These are phyloP conservation scores for Buteo buteo DNA, from an alignment of 2,113 vertebrate species.

Conservation along the genomic window DNA sequence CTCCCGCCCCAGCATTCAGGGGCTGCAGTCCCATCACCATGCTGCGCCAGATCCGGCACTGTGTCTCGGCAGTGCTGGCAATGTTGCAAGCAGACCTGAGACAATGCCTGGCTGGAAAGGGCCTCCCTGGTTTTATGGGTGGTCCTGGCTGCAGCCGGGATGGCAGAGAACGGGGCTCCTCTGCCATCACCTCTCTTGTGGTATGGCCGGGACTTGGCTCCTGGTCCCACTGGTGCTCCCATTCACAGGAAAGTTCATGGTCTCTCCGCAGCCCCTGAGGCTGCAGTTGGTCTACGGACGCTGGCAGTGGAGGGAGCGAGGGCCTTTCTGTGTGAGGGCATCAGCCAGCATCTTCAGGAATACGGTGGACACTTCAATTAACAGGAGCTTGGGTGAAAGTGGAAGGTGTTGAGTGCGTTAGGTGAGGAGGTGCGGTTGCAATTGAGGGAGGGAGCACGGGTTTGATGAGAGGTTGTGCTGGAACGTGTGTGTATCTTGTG, in stretches of 20 bases:
- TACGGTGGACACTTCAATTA: rapidly evolving
- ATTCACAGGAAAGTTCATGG: neutral
- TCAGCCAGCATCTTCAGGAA: neutral
- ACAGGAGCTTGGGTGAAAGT: neutral
- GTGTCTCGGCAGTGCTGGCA: rapidly evolving
- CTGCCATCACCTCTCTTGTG: neutral
- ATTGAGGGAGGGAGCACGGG: neutral
- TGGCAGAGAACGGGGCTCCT: neutral
- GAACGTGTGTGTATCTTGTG: rapidly evolving
- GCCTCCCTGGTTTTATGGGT: neutral
- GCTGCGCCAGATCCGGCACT: rapidly evolving
- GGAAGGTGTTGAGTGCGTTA: neutral
- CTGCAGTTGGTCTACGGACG: rapidly evolving
- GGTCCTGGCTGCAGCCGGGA: neutral
- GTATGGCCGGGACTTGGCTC: rapidly evolving
- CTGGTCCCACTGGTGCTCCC: rapidly evolving
- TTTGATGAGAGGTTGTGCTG: neutral
- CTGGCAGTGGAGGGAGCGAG: rapidly evolving
- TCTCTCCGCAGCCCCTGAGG: rapidly evolving
- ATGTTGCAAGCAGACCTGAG: neutral
- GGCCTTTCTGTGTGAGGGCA: rapidly evolving
- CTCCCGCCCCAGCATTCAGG: neutral
- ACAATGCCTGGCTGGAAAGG: neutral
- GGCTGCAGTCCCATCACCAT: neutral
- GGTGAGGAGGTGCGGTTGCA: neutral